Conservation (phyloP, 2,113 vertebrate genomes). For the Calidris pygmaea region DNA sequence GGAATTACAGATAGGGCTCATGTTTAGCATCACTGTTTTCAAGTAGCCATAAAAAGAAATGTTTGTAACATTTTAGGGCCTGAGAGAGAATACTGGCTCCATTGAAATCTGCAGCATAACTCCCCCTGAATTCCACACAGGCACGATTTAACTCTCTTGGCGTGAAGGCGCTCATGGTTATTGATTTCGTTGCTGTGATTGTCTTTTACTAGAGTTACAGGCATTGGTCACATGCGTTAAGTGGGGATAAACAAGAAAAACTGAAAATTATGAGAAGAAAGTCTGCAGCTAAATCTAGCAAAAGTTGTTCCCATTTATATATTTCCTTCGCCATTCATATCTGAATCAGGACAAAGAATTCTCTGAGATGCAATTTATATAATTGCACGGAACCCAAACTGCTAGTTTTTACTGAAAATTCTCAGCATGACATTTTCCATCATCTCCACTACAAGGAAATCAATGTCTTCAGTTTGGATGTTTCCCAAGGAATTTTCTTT, state of each 20-base stretch:
- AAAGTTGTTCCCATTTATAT: background rate
- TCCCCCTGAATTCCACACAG: constrained; percentile 45
- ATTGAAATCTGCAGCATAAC: constrained; percentile 30
- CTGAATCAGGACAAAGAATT: background rate
- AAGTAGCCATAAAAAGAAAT: constrained; percentile 57
- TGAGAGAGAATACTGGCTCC: constrained; percentile 34
- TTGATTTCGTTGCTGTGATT: background rate
- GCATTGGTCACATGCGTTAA: background rate
- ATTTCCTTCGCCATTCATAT: background rate
- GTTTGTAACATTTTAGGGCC: constrained; percentile 19
- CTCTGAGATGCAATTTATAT: background rate
- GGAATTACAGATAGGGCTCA: background rate
- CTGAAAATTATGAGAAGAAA: background rate
- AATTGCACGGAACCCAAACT: background rate
- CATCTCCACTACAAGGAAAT: background rate
- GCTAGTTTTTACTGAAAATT: constrained; percentile 25
- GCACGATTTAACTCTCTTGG: background rate
- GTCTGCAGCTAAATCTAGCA: background rate
- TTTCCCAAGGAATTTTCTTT: constrained; percentile 14
- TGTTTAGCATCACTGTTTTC: constrained; percentile 54
- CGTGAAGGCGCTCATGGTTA: background rate
- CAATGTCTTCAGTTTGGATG: background rate
- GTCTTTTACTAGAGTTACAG: background rate
- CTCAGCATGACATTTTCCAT: background rate
- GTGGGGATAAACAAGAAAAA: background rate